A percentile compares a stretch with the other conserved stretches of the same genome.
These are phyloP conservation scores for Gila orcuttii DNA, from an alignment of 2,113 vertebrate species.

Conservation along the genomic window DNA sequence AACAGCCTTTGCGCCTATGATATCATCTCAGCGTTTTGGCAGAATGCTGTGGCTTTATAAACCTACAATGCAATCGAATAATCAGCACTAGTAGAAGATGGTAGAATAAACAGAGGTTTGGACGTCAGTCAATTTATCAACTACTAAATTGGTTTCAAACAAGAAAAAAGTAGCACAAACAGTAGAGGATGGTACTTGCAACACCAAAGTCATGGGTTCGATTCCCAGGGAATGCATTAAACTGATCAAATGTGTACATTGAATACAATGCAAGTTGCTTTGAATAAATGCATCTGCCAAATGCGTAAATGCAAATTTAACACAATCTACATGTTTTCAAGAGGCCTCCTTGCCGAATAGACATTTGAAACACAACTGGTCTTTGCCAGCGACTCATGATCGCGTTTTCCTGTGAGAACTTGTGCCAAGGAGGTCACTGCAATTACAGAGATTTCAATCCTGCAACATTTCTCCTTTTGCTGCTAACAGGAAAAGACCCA, in stretches of 20 bases:
- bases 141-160: not conserved
- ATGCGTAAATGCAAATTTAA: not conserved
- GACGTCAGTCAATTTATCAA: not conserved
- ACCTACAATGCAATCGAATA: not conserved
- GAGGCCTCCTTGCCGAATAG: not conserved
- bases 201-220: not conserved
- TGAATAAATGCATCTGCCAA: not conserved
- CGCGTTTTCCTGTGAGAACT: constrained; percentile 56
- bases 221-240: not conserved
- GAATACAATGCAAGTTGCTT: not conserved
- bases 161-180: not conserved
- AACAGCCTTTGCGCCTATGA: constrained; percentile 13
- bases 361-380: not conserved
- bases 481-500: constrained; percentile 50
- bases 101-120: not conserved
- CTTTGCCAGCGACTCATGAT: constrained; percentile 56
- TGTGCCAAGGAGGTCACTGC: constrained; percentile 27
- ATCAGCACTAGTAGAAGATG: not conserved
- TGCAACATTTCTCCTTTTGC: constrained; percentile 46
- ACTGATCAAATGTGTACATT: not conserved
- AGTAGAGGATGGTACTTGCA: not conserved
- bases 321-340: not conserved
- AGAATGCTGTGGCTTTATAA: not conserved
- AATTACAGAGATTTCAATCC: constrained; percentile 58
- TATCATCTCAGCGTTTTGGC: not conserved